A percentile compares a stretch with the other conserved stretches of the same genome.
These are phyloP conservation scores for Alligator mississippiensis DNA, from an alignment of 2,113 vertebrate genomes.

Conservation along the genomic window DNA sequence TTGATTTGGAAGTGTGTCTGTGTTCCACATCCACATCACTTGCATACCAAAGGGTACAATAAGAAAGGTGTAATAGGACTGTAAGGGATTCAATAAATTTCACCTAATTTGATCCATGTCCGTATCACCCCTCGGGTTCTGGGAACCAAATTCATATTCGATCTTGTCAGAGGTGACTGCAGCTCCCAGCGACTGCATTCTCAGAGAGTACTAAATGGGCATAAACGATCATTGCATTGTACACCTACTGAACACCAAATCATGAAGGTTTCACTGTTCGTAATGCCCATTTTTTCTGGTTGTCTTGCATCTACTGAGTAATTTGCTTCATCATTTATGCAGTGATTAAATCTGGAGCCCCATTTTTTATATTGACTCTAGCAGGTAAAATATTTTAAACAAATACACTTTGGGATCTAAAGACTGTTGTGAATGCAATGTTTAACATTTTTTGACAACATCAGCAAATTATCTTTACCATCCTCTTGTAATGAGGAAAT, in stretches of 20 bases:
- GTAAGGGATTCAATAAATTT: not conserved
- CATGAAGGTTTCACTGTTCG: not conserved
- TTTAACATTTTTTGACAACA: slow-evolving; percentile 56
- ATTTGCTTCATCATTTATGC: not conserved
- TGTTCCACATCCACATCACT: not conserved
- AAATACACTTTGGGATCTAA: not conserved
- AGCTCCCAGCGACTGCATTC: not conserved
- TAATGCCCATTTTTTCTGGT: not conserved
- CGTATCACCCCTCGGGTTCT: not conserved
- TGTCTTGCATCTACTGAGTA: not conserved
- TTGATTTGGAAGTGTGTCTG: not conserved
- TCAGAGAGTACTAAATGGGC: not conserved
- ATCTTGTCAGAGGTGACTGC: not conserved
- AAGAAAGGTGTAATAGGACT: not conserved
- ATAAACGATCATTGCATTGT: not conserved
- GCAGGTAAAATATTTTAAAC: slow-evolving; percentile 44
- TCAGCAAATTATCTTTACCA: slow-evolving; percentile 70
- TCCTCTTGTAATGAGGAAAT: slow-evolving; percentile 60
- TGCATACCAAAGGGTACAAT: not conserved
- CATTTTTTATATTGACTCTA: slow-evolving; percentile 43
- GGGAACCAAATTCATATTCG: not conserved
- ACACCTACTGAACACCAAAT: not conserved
- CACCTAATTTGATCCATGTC: not conserved
- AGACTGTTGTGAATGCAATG: slow-evolving; percentile 40
- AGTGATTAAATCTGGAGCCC: not conserved